Evolutionary conservation across 1,140 invertebrate species (phyloP).

Genomic region (Berghia stephanieae): DNA sequence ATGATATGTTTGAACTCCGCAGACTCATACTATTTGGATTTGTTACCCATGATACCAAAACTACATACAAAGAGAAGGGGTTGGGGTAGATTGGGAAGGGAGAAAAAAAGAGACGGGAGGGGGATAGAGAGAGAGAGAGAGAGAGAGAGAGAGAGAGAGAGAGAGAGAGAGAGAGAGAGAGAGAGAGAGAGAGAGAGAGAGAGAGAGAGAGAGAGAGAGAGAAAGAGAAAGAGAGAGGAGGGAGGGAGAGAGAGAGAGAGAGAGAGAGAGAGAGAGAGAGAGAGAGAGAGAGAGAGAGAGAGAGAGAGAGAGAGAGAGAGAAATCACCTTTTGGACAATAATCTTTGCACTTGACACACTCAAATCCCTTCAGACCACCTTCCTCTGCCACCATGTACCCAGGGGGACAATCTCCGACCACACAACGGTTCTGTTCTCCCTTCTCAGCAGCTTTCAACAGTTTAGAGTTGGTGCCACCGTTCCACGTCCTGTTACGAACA

Average conservation of each 20-base stretch:
- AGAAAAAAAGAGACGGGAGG: not conserved
- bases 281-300: constrained; percentile 22
- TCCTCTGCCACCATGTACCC: constrained; percentile 73
- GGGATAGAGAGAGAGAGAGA: no score
- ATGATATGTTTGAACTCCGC: not conserved
- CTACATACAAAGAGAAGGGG: not conserved
- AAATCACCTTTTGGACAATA: constrained; percentile 67
- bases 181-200: not conserved
- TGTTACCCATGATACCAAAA: not conserved
- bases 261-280: constrained; percentile 14
- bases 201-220: not conserved
- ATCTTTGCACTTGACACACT: constrained; percentile 64
- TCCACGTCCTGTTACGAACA: constrained; percentile 45
- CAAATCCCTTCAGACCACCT: constrained; percentile 40
- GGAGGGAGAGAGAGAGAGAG: not conserved
- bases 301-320: not conserved
- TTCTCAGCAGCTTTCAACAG: constrained; percentile 32
- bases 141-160: not conserved
- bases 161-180: not conserved
- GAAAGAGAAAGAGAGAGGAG: not conserved
- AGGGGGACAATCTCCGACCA: constrained; percentile 78
- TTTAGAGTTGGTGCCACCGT: constrained; percentile 29
- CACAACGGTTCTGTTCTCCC: constrained; percentile 68
- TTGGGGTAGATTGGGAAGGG: not conserved
- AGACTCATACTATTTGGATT: not conserved